Evolutionary conservation across 2,113 vertebrate species (phyloP).

Genomic region (Tenrec ecaudatus): DNA sequence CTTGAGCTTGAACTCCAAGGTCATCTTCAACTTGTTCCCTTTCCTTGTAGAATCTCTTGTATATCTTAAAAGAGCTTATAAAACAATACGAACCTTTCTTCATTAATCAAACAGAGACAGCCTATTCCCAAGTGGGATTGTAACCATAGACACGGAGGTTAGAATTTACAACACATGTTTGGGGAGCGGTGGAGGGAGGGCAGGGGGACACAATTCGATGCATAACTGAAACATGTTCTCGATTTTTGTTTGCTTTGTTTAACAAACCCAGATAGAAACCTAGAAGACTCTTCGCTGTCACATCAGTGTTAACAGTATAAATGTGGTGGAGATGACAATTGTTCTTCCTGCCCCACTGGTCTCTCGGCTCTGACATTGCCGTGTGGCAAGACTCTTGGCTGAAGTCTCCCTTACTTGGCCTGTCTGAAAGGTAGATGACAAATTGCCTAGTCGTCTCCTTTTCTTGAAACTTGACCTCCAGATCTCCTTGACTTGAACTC

Average conservation of each 20-base stretch:
- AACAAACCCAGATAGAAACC: background rate
- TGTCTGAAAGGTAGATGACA: background rate
- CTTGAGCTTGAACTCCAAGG: background rate
- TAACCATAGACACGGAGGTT: background rate
- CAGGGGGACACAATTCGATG: background rate
- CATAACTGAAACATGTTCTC: background rate
- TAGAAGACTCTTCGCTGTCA: slow-evolving; percentile 29
- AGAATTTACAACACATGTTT: background rate
- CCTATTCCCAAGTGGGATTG: background rate
- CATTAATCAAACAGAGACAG: background rate
- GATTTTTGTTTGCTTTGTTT: no score
- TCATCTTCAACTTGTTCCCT: background rate
- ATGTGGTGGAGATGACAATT: background rate
- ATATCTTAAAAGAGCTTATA: background rate
- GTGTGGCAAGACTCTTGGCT: background rate
- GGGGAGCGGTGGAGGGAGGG: no score
- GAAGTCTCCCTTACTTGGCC: background rate
- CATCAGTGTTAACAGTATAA: slow-evolving; percentile 15
- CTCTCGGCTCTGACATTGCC: background rate
- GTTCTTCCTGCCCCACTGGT: background rate
- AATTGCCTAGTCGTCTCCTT: background rate
- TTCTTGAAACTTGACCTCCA: slow-evolving; percentile 4
- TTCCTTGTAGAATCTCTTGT: background rate
- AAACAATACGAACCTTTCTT: background rate
- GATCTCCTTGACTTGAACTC: background rate